Evolutionary conservation across 2,797 vertebrate species (phyloP).

Genomic region (Anomalospiza imberbis): DNA sequence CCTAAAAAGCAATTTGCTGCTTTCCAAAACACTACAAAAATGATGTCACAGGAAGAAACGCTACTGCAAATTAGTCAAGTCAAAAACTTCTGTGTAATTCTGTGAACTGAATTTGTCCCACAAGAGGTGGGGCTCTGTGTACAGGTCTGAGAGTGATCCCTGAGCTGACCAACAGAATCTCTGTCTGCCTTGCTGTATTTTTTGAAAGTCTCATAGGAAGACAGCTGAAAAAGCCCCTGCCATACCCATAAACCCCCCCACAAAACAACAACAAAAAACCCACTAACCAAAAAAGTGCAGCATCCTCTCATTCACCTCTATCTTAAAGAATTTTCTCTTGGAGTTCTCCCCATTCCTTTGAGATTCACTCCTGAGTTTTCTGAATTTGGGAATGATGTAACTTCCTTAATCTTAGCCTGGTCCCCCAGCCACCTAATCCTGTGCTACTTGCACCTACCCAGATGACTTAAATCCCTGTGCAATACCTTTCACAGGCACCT

Average conservation of each 20-base stretch:
- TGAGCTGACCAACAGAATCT: not conserved
- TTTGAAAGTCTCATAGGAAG: not conserved
- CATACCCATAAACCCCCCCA: rapidly evolving
- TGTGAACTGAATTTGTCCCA: not conserved
- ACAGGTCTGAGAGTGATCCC: rapidly evolving
- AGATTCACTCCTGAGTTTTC: not conserved
- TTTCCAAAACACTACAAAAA: not conserved
- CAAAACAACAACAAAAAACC: not conserved
- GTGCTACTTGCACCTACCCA: slow-evolving; percentile 49
- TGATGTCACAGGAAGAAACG: not conserved
- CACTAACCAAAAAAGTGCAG: not conserved
- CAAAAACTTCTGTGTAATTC: not conserved
- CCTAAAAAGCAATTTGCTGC: not conserved
- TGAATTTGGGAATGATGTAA: not conserved
- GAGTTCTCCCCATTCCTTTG: not conserved
- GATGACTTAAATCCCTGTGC: not conserved
- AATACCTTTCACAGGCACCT: slow-evolving; percentile 37
- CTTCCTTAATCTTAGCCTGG: slow-evolving; percentile 10
- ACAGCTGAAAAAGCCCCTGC: not conserved
- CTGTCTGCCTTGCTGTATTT: not conserved
- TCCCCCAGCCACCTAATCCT: slow-evolving; percentile 42
- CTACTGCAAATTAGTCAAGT: not conserved
- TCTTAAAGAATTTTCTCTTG: not conserved
- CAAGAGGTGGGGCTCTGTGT: not conserved
- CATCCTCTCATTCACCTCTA: not conserved